Evolutionary conservation across 2,888 invertebrate genomes (phyloP), one percentile per base, ranked within the genome.

Genomic region (Pristionchus fissidentatus): DNA sequence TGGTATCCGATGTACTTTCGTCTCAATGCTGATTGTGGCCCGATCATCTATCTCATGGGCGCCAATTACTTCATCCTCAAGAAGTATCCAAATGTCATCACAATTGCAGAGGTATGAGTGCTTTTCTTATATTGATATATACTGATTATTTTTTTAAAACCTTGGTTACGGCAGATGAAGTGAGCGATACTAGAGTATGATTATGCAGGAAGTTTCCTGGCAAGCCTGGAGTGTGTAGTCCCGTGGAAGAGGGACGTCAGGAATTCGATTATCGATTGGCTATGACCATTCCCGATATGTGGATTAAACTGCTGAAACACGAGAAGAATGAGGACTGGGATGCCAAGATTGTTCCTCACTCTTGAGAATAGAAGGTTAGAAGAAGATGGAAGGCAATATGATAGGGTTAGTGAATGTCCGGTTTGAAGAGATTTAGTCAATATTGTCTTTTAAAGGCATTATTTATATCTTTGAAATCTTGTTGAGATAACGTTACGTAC

Each of bases 241-340:
- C 98, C 0, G 95, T 98, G 0, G 92, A 93, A 4, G 98, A 99
- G 93, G 99, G 97, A 66, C 98, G 98, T 29, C 75, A 85, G 46
- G 99, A 99, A 8, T 99, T 99, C 93, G 98, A 99, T 93, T 94
- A 91, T 84, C 95, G 98, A n/a, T 94, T 99, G 82, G 97, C 96
- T 29, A 99, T 99, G 99, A 97, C 98, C 41, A 96, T 99, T 90
- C 99, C 99, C 0, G 99, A 99, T 93, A 97, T 96, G 94, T 99
- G 99, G 99, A 99, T 99, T 91, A 94, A 94, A 92, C 86, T 93
- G 66, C 90, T 94, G 86, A 94, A 94, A 89, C 93, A 94, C 84
- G 85, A 90, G 46, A 94, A 94, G 78, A 98, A 99, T 93, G 98
- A 99, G 88, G 95, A 97, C 89, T 99, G 99, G 99, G 94, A 96